Conservation (phyloP, 2,888 invertebrate genomes). For the Drosophila maculinotata region DNA sequence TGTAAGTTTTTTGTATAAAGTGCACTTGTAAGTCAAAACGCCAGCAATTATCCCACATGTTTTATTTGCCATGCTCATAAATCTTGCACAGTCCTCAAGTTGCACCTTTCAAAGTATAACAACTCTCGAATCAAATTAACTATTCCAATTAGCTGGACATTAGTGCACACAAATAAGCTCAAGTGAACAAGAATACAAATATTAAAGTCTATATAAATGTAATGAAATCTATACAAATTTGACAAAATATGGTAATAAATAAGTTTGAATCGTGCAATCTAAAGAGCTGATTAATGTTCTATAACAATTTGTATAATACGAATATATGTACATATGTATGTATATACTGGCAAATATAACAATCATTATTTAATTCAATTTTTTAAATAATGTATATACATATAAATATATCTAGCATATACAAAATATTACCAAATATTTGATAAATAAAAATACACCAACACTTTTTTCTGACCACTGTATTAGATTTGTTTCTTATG, state of each 20-base stretch:
- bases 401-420: no score
- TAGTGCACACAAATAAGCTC: background rate
- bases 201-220: background rate
- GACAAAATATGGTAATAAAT: background rate
- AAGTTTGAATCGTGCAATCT: background rate
- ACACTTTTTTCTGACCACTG: background rate
- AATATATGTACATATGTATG: no score
- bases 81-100: background rate
- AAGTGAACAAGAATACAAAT: background rate
- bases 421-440: no score
- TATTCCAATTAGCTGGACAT: background rate
- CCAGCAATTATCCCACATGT: conserved; percentile 5
- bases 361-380: background rate
- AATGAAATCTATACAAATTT: background rate
- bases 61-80: conserved; percentile 3
- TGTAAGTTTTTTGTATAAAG: background rate
- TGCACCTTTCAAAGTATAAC: background rate
- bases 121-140: background rate
- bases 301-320: no score
- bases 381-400: no score
- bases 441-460: no score
- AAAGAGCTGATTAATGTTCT: no score
- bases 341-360: no score
- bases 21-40: conserved; percentile 33
- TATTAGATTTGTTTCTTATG: background rate